These are phyloP conservation scores for Agrypnia vestita DNA, from an alignment of 1,140 invertebrate species.

Conservation along the genomic window DNA sequence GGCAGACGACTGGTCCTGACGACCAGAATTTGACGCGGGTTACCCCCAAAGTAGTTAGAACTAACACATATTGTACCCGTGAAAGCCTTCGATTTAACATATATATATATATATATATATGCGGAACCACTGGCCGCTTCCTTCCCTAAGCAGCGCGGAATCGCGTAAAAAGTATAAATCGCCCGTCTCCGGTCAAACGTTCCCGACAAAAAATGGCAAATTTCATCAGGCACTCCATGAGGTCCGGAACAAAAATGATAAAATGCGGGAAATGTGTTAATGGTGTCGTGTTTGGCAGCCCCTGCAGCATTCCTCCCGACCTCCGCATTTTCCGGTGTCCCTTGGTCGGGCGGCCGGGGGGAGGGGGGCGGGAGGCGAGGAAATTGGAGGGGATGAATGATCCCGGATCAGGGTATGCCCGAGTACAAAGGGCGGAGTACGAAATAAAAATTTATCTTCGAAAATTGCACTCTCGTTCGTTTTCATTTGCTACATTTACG, in stretches of 20 bases:
- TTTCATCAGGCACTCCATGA: too few relatives aligned
- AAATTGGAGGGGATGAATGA: conserved; percentile 10
- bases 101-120: too few relatives aligned
- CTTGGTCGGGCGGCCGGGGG: not conserved
- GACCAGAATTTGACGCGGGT: too few relatives aligned
- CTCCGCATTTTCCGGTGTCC: conserved; percentile 10
- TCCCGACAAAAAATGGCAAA: not conserved
- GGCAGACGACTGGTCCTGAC: too few relatives aligned
- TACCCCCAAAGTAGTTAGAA: too few relatives aligned
- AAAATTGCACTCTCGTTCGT: not conserved
- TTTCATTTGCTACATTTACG: not conserved
- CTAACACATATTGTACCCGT: too few relatives aligned
- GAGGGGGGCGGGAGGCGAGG: not conserved
- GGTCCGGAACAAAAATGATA: not conserved
- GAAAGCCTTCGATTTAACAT: too few relatives aligned
- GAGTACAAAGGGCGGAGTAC: not conserved
- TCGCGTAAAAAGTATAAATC: not conserved
- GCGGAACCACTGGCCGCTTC: too few relatives aligned
- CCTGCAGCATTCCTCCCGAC: not conserved
- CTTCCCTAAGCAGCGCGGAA: too few relatives aligned
- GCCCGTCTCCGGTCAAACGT: not conserved
- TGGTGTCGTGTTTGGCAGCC: not conserved
- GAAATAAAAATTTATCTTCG: conserved; percentile 12
- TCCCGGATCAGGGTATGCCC: not conserved
- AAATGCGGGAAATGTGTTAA: not conserved